These are phyloP conservation scores for Erannis defoliaria DNA, from an alignment of 2,888 invertebrate genomes.

Conservation along the genomic window DNA sequence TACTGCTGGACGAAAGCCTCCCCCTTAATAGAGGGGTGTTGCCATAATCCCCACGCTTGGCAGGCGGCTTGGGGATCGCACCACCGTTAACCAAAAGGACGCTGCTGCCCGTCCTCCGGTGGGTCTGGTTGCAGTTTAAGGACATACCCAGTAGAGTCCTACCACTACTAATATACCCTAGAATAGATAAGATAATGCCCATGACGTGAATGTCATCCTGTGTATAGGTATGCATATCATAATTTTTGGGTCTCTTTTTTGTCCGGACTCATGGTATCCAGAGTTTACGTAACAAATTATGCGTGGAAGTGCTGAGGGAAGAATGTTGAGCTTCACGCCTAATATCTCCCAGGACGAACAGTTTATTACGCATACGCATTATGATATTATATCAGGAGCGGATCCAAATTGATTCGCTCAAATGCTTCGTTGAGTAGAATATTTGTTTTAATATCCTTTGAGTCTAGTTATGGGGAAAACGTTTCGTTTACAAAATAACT, in stretches of 20 bases:
- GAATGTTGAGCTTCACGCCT: slow-evolving; percentile 33
- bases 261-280: neutral
- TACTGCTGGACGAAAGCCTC: no score
- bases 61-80: no score
- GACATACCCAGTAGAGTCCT: no score
- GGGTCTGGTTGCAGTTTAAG: no score
- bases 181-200: no score
- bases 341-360: slow-evolving; percentile 34
- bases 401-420: slow-evolving; percentile 28
- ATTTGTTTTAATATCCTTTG: neutral
- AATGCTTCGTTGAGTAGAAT: slow-evolving; percentile 12
- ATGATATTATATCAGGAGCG: slow-evolving; percentile 25
- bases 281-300: slow-evolving; percentile 27
- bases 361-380: slow-evolving; percentile 36
- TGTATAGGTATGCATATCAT: neutral
- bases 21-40: no score
- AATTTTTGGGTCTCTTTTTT: neutral
- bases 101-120: no score
- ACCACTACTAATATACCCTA: no score
- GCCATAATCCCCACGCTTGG: no score
- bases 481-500: no score
- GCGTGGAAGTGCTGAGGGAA: slow-evolving; percentile 33
- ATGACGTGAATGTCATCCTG: no score
- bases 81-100: no score
- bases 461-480: neutral